These are phyloP conservation scores for Liparis tanakae DNA, from an alignment of 2,797 vertebrate genomes.

Conservation along the genomic window DNA sequence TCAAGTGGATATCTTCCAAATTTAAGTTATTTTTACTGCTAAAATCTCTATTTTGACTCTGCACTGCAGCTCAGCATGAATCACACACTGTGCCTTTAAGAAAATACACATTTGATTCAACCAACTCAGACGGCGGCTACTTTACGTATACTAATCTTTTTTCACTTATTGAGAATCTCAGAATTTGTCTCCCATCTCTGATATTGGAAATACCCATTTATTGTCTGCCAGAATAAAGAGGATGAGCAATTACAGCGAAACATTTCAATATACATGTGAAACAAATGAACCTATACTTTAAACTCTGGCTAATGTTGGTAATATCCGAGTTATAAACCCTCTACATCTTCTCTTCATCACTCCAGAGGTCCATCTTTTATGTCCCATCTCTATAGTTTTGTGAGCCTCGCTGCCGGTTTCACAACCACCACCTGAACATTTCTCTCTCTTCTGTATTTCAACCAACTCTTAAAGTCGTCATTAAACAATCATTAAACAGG, in stretches of 20 bases:
- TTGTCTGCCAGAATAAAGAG: background rate
- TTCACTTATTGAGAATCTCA: background rate
- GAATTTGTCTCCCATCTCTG: background rate
- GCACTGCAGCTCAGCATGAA: no score
- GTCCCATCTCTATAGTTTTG: background rate
- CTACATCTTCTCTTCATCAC: background rate
- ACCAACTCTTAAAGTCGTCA: background rate
- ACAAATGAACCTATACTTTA: no score
- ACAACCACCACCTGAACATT: background rate
- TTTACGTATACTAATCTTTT: background rate
- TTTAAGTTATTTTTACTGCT: background rate
- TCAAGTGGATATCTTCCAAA: background rate
- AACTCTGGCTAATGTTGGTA: background rate
- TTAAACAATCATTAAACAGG: background rate
- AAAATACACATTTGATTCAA: no score
- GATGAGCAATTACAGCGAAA: background rate
- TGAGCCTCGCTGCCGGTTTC: background rate
- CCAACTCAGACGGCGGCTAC: no score
- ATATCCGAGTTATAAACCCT: slow-evolving; percentile 7
- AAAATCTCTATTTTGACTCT: background rate
- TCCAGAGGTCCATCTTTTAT: background rate
- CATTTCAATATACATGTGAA: background rate
- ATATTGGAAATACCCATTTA: no score
- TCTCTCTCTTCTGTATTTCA: background rate
- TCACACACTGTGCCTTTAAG: background rate